Evolutionary conservation across 2,113 vertebrate genomes (phyloP), one percentile per base, ranked within the genome.

Genomic region (Microcebus ravelobensis): DNA sequence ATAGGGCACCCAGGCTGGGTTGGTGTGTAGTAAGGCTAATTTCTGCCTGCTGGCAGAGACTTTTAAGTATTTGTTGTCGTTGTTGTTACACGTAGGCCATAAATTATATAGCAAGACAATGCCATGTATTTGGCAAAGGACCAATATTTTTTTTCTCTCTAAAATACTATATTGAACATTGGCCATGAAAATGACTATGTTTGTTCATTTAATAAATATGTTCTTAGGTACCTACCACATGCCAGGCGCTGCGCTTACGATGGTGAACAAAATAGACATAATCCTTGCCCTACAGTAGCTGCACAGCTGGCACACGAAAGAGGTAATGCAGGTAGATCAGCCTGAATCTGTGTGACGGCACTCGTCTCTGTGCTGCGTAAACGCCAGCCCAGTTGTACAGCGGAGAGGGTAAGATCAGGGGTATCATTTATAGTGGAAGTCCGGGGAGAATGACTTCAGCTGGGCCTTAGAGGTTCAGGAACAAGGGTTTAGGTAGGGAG

Each of bases 41-140:
- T 92, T 95, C 81, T 94, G 91, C 85, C 74, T 95, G 27, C 87
- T 80, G 67, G 63, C 6, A 63, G 77, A 45, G 67, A 80, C 59
- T 61, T 10, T 76, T 67, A 81, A 92, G 20, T 82, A 87, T n/a
- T 59, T 57, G 25, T 14, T 17, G 31, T 82, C 7, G 20, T 68
- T 88, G 59, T 83, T 74, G 57, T 85, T 89, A 50, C n/a, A 20
- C 8, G 6, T 34, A 76, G 29, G 55, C 39, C 45, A 39, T 48
- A 86, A 74, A 88, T 95, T 84, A 84, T 20, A 65, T 9, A 87
- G 68, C 45, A 93, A 89, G 73, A 48, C 27, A 48, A 88, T 68
- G 36, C 29, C 79, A 74, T 6, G 21, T 52, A 85, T 73, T 87
- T 77, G 39, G 18, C 7, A 61, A 90, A 52, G 20, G 18, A 91